Evolutionary conservation across 2,797 vertebrate genomes (phyloP).

Genomic region (Manis crassicaudata): DNA sequence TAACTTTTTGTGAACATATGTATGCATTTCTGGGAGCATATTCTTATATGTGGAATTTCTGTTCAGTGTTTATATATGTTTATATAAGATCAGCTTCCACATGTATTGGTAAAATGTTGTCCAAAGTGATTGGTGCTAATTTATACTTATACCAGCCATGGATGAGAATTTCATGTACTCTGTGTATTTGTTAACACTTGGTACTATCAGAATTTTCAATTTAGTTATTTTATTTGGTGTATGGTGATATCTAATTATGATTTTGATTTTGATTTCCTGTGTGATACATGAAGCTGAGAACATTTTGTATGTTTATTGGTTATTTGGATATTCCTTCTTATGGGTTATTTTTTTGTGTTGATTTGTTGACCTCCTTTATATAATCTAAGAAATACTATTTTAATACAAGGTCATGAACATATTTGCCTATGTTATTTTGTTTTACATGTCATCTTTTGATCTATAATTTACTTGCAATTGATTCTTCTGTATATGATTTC

Average conservation of each 20-base stretch:
- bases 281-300: neutral
- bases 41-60: neutral
- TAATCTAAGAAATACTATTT: neutral
- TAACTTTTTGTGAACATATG: neutral
- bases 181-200: neutral
- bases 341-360: neutral
- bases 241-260: neutral
- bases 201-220: neutral
- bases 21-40: neutral
- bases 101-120: neutral
- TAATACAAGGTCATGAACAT: neutral
- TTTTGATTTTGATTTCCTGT: neutral
- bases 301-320: neutral
- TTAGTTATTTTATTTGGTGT: neutral
- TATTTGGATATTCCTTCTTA: neutral
- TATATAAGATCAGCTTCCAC: neutral
- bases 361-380: neutral
- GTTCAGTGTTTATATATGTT: neutral
- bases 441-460: neutral
- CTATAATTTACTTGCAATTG: neutral
- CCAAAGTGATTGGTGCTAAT: neutral
- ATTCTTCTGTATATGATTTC: neutral
- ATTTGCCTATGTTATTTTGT: conserved; percentile 13
- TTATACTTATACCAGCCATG: neutral
- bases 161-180: neutral